These are phyloP conservation scores for Helleia helle DNA, from an alignment of 2,888 invertebrate species.

Conservation along the genomic window DNA sequence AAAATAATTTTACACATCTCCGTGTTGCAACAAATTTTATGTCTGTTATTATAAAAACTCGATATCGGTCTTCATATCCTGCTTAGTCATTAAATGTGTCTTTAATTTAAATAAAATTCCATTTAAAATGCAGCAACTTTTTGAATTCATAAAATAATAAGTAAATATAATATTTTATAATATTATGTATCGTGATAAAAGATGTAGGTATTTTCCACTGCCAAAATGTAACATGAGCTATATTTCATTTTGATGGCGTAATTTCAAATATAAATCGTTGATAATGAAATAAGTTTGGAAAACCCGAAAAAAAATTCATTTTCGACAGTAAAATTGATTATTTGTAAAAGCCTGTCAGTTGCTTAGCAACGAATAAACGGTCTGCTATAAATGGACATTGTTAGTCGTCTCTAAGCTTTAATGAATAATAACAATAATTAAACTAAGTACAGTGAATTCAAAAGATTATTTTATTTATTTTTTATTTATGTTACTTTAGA, in stretches of 20 bases:
- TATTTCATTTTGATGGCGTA: conserved; percentile 16
- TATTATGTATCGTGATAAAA: background rate
- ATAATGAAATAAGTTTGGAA: conserved; percentile 21
- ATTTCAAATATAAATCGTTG: conserved; percentile 20
- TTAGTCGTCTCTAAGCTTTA: no score
- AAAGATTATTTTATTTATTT: no score
- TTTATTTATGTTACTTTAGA: no score
- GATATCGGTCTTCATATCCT: conserved; percentile 5
- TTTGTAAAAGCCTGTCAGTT: no score
- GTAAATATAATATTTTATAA: conserved; percentile 4
- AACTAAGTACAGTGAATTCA: no score
- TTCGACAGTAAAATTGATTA: no score
- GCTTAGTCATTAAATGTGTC: conserved; percentile 4
- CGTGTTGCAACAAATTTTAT: no score
- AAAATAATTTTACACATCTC: no score
- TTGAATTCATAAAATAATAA: conserved; percentile 7
- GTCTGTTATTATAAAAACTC: background rate
- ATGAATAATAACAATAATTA: no score
- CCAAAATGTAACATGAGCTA: conserved; percentile 8
- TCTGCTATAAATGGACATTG: no score
- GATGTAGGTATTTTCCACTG: conserved; percentile 3
- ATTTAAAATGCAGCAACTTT: conserved; percentile 14
- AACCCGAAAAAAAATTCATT: no score
- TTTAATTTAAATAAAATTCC: conserved; percentile 15
- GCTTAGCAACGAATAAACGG: no score